Base-by-base conservation (phyloP, 2,797 vertebrate genomes). In the Schizothorax lantsangensis region DNA sequence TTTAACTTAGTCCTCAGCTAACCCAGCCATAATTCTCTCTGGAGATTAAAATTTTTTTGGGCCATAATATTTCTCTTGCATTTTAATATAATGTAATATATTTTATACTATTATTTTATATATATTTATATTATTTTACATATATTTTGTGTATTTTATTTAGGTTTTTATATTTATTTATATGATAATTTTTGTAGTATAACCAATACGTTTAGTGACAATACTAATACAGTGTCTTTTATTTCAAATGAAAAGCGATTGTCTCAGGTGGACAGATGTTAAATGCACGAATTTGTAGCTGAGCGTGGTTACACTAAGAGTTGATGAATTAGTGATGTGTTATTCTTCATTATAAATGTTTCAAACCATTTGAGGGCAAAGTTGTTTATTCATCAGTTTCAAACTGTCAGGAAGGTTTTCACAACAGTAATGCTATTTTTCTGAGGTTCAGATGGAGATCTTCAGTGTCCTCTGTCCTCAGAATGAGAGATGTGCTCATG, bases 401-500 rank as follows among this genome's bases (percentile, higher is more conserved):
- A 80, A 30, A 45, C 36, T 43, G 38, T 64, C 38, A 26, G 11
- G n/a, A 21, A 66, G 43, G 43, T 21, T 47, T 68, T 23, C 4
- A 8, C 17, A 33, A 47, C 59, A 66, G 3, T 81, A 5, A 7
- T 54, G 23, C 11, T 19, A 36, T 54, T 43, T 68, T 43, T 59
- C 38, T 47, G 21, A 33, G 14, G 19, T 36, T 83, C 14, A 23
- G 62, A 68, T 49, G 12, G n/a, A 68, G 12, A 38, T 54, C 36
- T 81, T 47, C 26, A 2, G 9, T 57, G 68, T 59, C 6, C 15
- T 54, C 26, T 74, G 17, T 59, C 23, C 54, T 59, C 4, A 38
- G 59, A 84, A 54, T 43, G 12, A 52, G 17, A 57, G 12, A 74
- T 80, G 14, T 5, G 52, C 71, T 23, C 15, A 73, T 88, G 80